Conservation (phyloP, 2,113 vertebrate genomes). For the Platanista minor region DNA sequence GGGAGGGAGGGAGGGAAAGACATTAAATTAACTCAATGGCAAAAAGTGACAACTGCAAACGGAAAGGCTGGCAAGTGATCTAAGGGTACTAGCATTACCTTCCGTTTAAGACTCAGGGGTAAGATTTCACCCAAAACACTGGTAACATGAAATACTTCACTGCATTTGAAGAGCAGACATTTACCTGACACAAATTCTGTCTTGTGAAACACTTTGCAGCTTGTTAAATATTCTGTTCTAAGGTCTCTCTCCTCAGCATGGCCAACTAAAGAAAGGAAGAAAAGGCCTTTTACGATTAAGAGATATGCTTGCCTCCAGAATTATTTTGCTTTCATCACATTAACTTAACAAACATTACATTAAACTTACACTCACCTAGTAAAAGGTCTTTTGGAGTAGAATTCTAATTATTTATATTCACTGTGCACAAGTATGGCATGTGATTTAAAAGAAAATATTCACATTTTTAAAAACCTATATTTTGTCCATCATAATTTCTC, state of each 20-base stretch:
- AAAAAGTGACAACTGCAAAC: not conserved
- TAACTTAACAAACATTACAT: not conserved
- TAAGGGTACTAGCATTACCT: constrained; percentile 30
- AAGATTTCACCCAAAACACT: constrained; percentile 61
- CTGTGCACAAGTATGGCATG: not conserved
- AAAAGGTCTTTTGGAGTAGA: not conserved
- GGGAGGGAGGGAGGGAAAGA: not conserved
- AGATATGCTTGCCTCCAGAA: not conserved
- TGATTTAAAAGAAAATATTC: not conserved
- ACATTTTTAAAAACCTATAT: not conserved
- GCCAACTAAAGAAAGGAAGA: not conserved
- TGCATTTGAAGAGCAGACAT: constrained; percentile 48
- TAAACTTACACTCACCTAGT: not conserved
- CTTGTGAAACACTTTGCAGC: constrained; percentile 48
- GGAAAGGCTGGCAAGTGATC: constrained; percentile 36
- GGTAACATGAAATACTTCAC: constrained; percentile 55
- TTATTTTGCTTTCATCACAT: not conserved
- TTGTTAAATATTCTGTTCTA: constrained; percentile 45
- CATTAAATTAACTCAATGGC: constrained; percentile 46
- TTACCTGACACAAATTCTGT: constrained; percentile 59
- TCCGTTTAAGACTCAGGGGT: constrained; percentile 40
- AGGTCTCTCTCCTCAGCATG: not conserved
- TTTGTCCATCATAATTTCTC: not conserved
- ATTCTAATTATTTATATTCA: not conserved
- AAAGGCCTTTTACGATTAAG: not conserved